phyloP scores from a whole-genome alignment of 2,888 invertebrate species.

The Dendrolimus pini region DNA sequence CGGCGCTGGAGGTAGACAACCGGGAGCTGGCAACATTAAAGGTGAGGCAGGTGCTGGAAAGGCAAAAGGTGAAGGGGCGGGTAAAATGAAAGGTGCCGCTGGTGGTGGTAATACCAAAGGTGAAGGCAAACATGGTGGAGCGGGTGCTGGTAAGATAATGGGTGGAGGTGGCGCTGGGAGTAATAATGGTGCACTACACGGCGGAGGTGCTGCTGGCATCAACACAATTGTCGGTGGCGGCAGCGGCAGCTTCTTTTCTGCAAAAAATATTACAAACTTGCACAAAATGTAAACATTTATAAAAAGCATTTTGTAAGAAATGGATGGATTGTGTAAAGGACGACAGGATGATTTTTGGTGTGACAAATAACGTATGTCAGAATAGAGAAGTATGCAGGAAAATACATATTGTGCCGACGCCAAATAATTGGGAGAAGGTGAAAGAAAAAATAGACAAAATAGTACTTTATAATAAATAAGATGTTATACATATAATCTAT shows the following conservation, averaged over 20 bases:
- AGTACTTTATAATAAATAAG: not conserved
- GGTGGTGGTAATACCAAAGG: constrained; percentile 21
- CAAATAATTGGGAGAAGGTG: too few species aligned
- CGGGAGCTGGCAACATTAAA: constrained; percentile 11
- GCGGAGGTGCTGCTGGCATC: constrained; percentile 42
- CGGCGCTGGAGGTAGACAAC: constrained; percentile 10
- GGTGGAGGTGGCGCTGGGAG: constrained; percentile 24
- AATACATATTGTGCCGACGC: too few species aligned
- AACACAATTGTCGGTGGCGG: constrained; percentile 49
- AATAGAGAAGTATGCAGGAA: too few species aligned
- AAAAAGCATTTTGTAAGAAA: not conserved
- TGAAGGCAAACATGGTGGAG: constrained; percentile 14
- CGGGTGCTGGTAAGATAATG: constrained; percentile 19
- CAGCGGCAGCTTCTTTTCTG: constrained; percentile 27
- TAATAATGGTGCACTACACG: constrained; percentile 9
- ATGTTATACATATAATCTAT: constrained; percentile 33
- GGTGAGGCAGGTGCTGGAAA: constrained; percentile 22
- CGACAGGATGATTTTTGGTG: too few species aligned
- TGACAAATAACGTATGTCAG: too few species aligned
- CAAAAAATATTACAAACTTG: constrained; percentile 11
- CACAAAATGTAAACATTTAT: constrained; percentile 4
- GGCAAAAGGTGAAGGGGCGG: constrained; percentile 16
- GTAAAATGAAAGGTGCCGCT: constrained; percentile 16
- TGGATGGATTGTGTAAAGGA: too few species aligned
- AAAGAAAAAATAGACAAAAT: not conserved